A percentile compares a stretch with the other conserved stretches of the same genome.
Conservation (phyloP, 2,113 vertebrate genomes). For the Corapipo altera region DNA sequence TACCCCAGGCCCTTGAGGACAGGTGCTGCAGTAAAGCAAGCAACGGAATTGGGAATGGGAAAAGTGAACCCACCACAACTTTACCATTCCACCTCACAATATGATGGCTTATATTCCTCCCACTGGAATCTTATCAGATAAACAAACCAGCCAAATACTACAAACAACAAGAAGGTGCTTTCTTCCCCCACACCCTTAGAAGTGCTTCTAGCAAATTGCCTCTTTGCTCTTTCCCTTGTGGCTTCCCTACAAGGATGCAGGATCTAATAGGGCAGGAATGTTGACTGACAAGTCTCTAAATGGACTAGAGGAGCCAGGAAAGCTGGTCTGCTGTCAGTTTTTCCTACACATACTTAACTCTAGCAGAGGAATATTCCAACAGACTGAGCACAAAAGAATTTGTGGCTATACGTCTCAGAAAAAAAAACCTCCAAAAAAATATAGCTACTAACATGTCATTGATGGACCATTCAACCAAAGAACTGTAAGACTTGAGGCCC, state of each 20-base stretch:
- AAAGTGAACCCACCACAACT: background rate
- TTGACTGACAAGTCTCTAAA: constrained; percentile 4
- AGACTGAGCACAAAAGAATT: background rate
- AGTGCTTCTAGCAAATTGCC: background rate
- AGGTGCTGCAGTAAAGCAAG: background rate
- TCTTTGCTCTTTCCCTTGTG: background rate
- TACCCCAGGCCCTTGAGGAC: background rate
- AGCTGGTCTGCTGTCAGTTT: background rate
- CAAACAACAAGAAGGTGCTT: background rate
- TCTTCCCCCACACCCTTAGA: background rate
- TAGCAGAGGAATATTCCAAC: background rate
- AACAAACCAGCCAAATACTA: background rate
- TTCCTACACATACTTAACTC: background rate
- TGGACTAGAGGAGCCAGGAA: constrained; percentile 20
- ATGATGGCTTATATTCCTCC: background rate
- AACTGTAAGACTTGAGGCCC: background rate
- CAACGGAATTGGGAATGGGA: background rate
- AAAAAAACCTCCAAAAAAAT: background rate
- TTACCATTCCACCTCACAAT: background rate
- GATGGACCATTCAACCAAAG: background rate
- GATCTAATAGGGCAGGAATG: constrained; percentile 11
- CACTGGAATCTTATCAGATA: background rate
- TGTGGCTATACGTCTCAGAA: background rate
- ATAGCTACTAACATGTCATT: background rate
- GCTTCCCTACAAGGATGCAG: background rate